phyloP scores from a whole-genome alignment of 2,888 invertebrate genomes.

The Lacanobia oleracea region DNA sequence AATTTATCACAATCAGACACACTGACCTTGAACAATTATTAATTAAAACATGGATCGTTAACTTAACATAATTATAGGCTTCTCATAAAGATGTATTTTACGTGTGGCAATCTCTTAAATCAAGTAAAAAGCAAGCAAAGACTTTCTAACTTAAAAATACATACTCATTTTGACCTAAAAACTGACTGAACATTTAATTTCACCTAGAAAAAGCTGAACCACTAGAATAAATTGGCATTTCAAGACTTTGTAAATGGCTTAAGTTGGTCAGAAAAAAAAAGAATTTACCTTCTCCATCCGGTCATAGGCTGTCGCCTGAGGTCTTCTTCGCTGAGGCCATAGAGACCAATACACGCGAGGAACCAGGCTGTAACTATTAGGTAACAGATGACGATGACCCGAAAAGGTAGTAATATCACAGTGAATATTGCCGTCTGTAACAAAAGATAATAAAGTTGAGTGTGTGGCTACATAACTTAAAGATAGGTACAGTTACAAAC shows the following conservation, averaged over 20 bases:
- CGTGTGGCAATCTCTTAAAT: neutral
- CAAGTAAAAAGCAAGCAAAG: constrained; percentile 23
- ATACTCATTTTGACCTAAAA: constrained; percentile 1
- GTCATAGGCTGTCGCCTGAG: constrained; percentile 94
- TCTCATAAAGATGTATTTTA: neutral
- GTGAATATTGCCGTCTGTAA: constrained; percentile 97
- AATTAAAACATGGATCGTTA: neutral
- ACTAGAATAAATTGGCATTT: constrained; percentile 43
- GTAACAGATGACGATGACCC: constrained; percentile 94
- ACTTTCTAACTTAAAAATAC: constrained; percentile 15
- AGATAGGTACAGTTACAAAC: neutral
- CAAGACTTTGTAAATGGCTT: constrained; percentile 47
- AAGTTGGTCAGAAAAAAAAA: neutral
- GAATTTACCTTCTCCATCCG: constrained; percentile 97
- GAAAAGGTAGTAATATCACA: constrained; percentile 95
- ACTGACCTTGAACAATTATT: constrained; percentile 30
- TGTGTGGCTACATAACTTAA: neutral
- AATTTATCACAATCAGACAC: constrained; percentile 18
- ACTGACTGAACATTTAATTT: neutral
- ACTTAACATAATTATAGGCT: neutral
- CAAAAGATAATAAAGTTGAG: constrained; percentile 66
- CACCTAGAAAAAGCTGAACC: constrained; percentile 20
- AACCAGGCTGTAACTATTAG: constrained; percentile 96
- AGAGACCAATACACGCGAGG: constrained; percentile 95
- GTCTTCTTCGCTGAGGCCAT: constrained; percentile 95